Conservation (phyloP, 2,888 invertebrate genomes). For the Strigamia transsilvanica region DNA sequence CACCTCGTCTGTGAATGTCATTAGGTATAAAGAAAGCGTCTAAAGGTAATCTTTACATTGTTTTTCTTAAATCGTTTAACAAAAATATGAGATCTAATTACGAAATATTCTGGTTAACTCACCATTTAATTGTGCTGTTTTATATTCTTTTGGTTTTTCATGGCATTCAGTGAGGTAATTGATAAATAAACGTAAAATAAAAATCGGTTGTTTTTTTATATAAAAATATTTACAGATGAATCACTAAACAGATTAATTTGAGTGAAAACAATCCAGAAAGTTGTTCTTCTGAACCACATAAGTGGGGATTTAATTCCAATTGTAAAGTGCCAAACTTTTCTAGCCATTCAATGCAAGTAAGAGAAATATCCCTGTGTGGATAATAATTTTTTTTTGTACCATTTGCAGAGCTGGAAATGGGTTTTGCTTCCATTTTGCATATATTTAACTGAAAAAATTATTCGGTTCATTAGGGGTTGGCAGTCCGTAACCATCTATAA, state of each 20-base stretch:
- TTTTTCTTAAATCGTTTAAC: background rate
- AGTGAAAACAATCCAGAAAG: constrained; percentile 17
- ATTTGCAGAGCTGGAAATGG: constrained; percentile 46
- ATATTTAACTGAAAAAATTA: constrained; percentile 49
- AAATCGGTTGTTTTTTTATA: background rate
- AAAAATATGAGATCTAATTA: constrained; percentile 4
- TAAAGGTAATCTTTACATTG: background rate
- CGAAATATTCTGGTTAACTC: constrained; percentile 46
- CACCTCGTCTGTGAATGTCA: background rate
- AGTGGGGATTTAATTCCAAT: background rate
- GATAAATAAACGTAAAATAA: background rate
- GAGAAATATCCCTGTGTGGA: background rate
- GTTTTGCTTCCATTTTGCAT: background rate
- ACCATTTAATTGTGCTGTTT: constrained; percentile 32
- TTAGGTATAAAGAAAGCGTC: background rate
- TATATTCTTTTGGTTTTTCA: constrained; percentile 29
- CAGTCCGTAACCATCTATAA: constrained; percentile 34
- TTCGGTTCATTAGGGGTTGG: constrained; percentile 46
- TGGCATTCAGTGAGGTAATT: constrained; percentile 30
- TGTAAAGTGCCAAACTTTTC: constrained; percentile 41
- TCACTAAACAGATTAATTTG: constrained; percentile 24
- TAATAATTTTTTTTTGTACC: background rate
- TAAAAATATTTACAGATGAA: background rate
- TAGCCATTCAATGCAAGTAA: background rate
- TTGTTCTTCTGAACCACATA: background rate